Evolutionary conservation across 2,797 vertebrate species (phyloP).

Genomic region (Lagodon rhomboides): DNA sequence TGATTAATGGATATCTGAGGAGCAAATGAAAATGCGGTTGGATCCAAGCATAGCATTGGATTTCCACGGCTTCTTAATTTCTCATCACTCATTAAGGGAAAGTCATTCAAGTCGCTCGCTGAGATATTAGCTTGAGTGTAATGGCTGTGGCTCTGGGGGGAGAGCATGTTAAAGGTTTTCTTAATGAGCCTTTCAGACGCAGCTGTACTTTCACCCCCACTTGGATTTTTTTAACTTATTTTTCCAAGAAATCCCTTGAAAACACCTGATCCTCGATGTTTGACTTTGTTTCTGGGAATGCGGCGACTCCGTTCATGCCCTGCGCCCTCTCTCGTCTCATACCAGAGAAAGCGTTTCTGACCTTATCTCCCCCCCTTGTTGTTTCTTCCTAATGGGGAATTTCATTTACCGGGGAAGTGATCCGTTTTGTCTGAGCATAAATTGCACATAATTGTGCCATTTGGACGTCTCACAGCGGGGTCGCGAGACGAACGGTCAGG

Average conservation of each 20-base stretch:
- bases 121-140: slow-evolving; percentile 43
- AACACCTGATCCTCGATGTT: slow-evolving; percentile 50
- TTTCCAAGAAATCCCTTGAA: not conserved
- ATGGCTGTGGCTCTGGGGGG: slow-evolving; percentile 28
- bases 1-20: slow-evolving; percentile 68
- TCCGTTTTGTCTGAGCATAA: slow-evolving; percentile 76
- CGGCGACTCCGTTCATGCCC: slow-evolving; percentile 4
- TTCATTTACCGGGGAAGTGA: slow-evolving; percentile 78
- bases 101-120: slow-evolving; percentile 24
- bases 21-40: slow-evolving; percentile 57
- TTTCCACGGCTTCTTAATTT: slow-evolving; percentile 60
- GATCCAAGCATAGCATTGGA: slow-evolving; percentile 63
- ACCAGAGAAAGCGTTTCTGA: slow-evolving; percentile 55
- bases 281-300: slow-evolving; percentile 47
- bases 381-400: slow-evolving; percentile 75
- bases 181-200: slow-evolving; percentile 33
- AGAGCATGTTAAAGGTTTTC: slow-evolving; percentile 39
- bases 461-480: slow-evolving; percentile 66
- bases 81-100: slow-evolving; percentile 55
- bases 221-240: slow-evolving; percentile 14
- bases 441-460: slow-evolving; percentile 80
- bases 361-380: slow-evolving; percentile 68
- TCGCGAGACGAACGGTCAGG: slow-evolving; percentile 60
- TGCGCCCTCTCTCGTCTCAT: slow-evolving; percentile 38
- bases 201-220: slow-evolving; percentile 1